Evolutionary conservation across 2,113 vertebrate species (phyloP).

Genomic region (Hydrolagus affinis): DNA sequence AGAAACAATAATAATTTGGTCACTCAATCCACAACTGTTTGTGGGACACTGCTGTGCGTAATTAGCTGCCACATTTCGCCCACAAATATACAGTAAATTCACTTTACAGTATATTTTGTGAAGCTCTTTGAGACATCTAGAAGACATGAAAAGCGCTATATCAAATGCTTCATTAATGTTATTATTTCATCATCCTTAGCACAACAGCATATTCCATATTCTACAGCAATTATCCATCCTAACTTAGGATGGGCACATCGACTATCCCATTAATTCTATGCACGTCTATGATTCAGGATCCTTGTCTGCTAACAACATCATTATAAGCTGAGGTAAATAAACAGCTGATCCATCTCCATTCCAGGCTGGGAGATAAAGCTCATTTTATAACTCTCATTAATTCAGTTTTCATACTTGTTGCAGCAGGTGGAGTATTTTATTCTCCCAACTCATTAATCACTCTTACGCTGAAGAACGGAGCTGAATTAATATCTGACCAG

Average conservation of each 20-base stretch:
- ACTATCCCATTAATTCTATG: conserved; percentile 15
- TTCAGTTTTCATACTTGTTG: conserved; percentile 48
- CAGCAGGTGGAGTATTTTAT: conserved; percentile 54
- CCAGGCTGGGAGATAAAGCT: conserved; percentile 35
- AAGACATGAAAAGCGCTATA: no score
- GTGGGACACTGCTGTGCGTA: no score
- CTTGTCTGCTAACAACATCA: conserved; percentile 40
- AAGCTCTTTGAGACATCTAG: no score
- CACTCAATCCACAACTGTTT: no score
- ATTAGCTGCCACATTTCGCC: no score
- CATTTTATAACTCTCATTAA: conserved; percentile 45
- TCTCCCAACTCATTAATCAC: conserved; percentile 59
- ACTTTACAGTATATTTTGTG: no score
- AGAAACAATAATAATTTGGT: no score
- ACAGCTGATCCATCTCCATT: conserved; percentile 40
- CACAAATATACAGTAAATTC: no score
- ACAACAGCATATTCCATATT: background rate
- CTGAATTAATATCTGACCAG: conserved; percentile 51
- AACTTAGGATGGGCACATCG: conserved; percentile 7
- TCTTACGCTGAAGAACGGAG: conserved; percentile 47
- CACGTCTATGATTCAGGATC: conserved; percentile 28
- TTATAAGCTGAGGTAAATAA: conserved; percentile 45
- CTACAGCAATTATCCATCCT: conserved; percentile 19
- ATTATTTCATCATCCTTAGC: background rate
- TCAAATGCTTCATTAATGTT: no score